A percentile compares a stretch with the other conserved stretches of the same genome.
phyloP scores from a whole-genome alignment of 2,888 invertebrate genomes.

The Clitarchus hookeri region DNA sequence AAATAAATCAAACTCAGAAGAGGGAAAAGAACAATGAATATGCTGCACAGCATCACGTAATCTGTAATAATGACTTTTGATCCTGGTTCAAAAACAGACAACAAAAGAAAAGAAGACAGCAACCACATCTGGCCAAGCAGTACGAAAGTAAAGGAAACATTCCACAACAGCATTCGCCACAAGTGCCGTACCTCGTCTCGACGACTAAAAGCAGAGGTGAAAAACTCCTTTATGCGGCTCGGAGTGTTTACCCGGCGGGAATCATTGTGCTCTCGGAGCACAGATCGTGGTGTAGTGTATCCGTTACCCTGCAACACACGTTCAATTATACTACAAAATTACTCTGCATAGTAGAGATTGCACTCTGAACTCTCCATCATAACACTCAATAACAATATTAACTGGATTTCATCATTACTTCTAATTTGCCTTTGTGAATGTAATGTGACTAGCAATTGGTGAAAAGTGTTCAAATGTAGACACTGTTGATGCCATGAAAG shows the following conservation, averaged over 20 bases:
- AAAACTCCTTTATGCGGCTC: conserved; percentile 65
- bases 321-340: not conserved
- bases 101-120: not conserved
- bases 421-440: too few species aligned
- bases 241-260: conserved; percentile 64
- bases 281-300: conserved; percentile 62
- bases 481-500: too few species aligned
- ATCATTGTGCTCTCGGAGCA: conserved; percentile 61
- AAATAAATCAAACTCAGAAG: not conserved
- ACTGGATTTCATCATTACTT: too few species aligned
- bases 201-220: conserved; percentile 58
- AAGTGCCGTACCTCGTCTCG: conserved; percentile 54
- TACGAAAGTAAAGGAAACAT: not conserved
- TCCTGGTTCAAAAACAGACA: conserved; percentile 20
- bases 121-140: not conserved
- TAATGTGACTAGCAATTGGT: too few species aligned
- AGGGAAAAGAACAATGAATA: not conserved
- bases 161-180: conserved; percentile 47
- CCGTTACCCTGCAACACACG: conserved; percentile 49
- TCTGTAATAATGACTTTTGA: not conserved
- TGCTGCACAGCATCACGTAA: not conserved
- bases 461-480: too few species aligned
- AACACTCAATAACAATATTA: too few species aligned
- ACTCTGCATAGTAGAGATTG: too few species aligned
- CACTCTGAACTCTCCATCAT: too few species aligned